Evolutionary conservation across 1,140 invertebrate species (phyloP).

Genomic region (Heliconius melpomene): DNA sequence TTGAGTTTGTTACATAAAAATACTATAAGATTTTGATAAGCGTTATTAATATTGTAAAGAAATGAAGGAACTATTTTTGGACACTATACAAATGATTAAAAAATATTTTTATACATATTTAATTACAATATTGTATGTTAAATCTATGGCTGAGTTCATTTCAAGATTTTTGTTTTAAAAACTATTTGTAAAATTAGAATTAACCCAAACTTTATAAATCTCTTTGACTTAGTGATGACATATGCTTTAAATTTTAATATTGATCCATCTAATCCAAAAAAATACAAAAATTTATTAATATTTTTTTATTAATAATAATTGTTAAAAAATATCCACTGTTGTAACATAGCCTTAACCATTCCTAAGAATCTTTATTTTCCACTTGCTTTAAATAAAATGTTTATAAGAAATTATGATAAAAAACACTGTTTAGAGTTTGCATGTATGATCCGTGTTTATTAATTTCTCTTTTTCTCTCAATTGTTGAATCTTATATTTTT

Average conservation of each 20-base stretch:
- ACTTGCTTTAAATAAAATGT: background rate
- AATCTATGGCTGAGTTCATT: no score
- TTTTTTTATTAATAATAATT: no score
- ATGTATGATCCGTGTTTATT: background rate
- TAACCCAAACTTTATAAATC: no score
- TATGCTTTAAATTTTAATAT: no score
- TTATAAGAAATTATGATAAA: background rate
- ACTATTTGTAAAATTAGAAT: no score
- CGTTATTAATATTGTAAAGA: background rate
- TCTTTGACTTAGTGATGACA: no score
- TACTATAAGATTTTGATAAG: background rate
- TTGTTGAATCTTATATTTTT: slow-evolving; percentile 30
- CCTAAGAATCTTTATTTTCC: background rate
- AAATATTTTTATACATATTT: slow-evolving; percentile 23
- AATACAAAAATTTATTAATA: no score
- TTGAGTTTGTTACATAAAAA: background rate
- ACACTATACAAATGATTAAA: slow-evolving; percentile 18
- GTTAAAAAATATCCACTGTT: background rate
- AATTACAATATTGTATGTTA: background rate
- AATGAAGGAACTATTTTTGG: slow-evolving; percentile 2
- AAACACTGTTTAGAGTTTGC: background rate
- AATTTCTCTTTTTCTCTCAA: background rate
- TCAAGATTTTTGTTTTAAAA: no score
- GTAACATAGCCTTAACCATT: slow-evolving; percentile 9
- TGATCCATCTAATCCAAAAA: no score